Evolutionary conservation across 2,888 invertebrate genomes (phyloP).

Genomic region (Eledone cirrhosa): DNA sequence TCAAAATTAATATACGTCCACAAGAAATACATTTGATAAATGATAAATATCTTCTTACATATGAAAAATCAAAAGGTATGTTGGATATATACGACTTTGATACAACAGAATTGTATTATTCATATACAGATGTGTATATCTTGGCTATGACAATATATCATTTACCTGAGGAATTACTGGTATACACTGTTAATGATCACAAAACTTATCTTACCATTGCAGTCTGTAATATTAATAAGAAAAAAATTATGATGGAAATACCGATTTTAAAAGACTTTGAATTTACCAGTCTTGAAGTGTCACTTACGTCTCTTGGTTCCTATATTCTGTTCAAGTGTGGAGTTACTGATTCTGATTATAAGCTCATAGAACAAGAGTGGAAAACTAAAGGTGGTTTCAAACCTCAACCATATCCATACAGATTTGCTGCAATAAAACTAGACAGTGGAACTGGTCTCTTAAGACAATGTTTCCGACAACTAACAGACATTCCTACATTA

Average conservation of each 20-base stretch:
- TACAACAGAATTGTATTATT: neutral
- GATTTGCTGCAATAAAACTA: slow-evolving; percentile 52
- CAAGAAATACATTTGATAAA: slow-evolving; percentile 33
- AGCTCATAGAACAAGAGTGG: slow-evolving; percentile 47
- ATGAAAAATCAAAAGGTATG: neutral
- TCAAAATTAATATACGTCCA: slow-evolving; percentile 33
- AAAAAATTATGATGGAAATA: slow-evolving; percentile 41
- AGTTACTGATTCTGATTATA: slow-evolving; percentile 46
- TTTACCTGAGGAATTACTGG: slow-evolving; percentile 28
- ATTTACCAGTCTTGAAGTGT: slow-evolving; percentile 40
- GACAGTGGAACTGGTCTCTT: slow-evolving; percentile 44
- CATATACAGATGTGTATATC: slow-evolving; percentile 33
- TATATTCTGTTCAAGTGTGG: slow-evolving; percentile 45
- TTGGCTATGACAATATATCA: slow-evolving; percentile 37
- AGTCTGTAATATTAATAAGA: slow-evolving; percentile 41
- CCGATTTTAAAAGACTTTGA: slow-evolving; percentile 41
- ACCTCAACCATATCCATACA: slow-evolving; percentile 47
- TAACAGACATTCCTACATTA: slow-evolving; percentile 55
- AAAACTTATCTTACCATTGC: slow-evolving; percentile 39
- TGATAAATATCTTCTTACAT: slow-evolving; percentile 6
- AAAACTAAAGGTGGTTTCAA: slow-evolving; percentile 43
- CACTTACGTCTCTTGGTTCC: slow-evolving; percentile 43
- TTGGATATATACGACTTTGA: neutral
- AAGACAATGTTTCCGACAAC: slow-evolving; percentile 45
- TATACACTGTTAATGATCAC: slow-evolving; percentile 38